Percentiles rank a stretch among this genome's conserved stretches.
These are phyloP conservation scores for Eupeodes latifasciatus DNA, from an alignment of 2,888 invertebrate species.

Conservation along the genomic window DNA sequence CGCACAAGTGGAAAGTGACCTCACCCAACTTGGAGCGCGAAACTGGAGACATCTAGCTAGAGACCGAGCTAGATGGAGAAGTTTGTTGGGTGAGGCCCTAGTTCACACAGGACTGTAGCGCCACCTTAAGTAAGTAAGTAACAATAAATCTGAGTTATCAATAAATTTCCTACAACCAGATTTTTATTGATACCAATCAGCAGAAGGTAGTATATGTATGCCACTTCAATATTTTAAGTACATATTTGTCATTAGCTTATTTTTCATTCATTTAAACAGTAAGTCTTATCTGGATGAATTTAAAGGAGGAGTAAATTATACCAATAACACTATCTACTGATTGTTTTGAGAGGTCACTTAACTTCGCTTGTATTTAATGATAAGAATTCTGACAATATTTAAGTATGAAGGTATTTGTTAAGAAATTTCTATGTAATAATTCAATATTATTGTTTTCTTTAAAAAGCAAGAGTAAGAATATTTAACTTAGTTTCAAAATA, in stretches of 20 bases:
- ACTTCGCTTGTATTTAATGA: background rate
- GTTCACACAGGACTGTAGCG: too few species aligned
- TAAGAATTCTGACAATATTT: background rate
- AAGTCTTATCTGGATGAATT: slow-evolving; percentile 1
- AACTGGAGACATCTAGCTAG: too few species aligned
- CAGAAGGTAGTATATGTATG: too few species aligned
- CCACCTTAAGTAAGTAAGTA: too few species aligned
- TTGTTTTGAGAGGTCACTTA: slow-evolving; percentile 7
- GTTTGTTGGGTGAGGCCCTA: too few species aligned
- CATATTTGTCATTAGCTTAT: background rate
- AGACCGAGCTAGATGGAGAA: too few species aligned
- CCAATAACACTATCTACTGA: background rate
- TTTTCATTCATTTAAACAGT: background rate
- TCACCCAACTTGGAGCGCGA: too few species aligned
- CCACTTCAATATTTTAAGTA: background rate
- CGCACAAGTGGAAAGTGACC: too few species aligned
- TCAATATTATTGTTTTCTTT: background rate
- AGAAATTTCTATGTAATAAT: background rate
- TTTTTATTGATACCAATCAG: slow-evolving; percentile 1
- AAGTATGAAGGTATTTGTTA: background rate
- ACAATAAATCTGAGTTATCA: background rate
- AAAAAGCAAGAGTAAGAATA: too few species aligned
- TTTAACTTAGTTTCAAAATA: too few species aligned
- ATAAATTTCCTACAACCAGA: background rate
- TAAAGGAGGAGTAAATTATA: background rate